Conservation (phyloP, 2,888 invertebrate genomes). For the Tipula vernalis region DNA sequence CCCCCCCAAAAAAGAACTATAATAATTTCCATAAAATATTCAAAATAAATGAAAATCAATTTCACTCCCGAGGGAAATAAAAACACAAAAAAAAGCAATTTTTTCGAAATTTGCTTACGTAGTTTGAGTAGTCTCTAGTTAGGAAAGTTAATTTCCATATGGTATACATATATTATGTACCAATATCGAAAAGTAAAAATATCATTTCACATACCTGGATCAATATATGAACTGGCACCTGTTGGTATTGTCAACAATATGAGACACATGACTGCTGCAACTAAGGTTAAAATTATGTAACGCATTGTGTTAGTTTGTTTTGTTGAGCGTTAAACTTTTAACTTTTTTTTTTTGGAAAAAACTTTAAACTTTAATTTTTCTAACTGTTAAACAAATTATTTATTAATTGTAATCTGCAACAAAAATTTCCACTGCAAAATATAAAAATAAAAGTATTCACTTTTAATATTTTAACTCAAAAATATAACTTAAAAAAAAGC, state of each 20-base stretch:
- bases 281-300: neutral
- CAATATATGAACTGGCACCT: neutral
- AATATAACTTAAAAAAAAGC: neutral
- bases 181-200: neutral
- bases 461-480: neutral
- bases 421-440: neutral
- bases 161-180: neutral
- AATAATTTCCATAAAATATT: neutral
- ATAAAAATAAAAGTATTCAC: neutral
- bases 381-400: neutral
- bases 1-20: neutral
- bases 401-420: neutral
- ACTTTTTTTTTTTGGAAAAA: neutral
- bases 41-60: neutral
- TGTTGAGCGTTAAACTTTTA: neutral
- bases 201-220: neutral
- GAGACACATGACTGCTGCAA: neutral
- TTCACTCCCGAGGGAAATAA: neutral
- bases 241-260: neutral
- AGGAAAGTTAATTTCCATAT: constrained; percentile 5
- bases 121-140: neutral
- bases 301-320: neutral
- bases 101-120: neutral
- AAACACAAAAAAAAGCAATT: neutral
- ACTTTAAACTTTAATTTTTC: neutral